phyloP scores from a whole-genome alignment of 2,888 invertebrate species.

The Pyrocoelia pectoralis region DNA sequence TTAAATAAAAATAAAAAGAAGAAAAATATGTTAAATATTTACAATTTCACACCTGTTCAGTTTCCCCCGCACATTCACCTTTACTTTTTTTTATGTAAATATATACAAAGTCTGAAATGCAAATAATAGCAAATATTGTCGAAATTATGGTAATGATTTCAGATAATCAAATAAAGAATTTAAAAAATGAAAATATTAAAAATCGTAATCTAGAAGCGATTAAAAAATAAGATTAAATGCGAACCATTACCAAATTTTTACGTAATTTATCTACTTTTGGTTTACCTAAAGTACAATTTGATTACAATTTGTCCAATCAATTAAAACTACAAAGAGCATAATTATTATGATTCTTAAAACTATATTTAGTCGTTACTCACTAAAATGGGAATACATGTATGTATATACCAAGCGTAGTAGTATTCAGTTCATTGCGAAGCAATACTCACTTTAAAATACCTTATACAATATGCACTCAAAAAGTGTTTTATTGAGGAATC shows the following conservation, averaged over 20 bases:
- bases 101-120: slow-evolving; percentile 33
- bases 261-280: slow-evolving; percentile 25
- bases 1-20: slow-evolving; percentile 32
- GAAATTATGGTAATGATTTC: slow-evolving; percentile 34
- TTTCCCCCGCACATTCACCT: slow-evolving; percentile 25
- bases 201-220: neutral
- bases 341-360: slow-evolving; percentile 48
- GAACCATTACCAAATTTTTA: slow-evolving; percentile 33
- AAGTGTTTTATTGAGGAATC: slow-evolving; percentile 35
- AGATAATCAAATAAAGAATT: slow-evolving; percentile 12
- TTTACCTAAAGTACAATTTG: slow-evolving; percentile 40
- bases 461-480: slow-evolving; percentile 32
- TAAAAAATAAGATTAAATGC: slow-evolving; percentile 20
- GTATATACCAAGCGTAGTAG: slow-evolving; percentile 55
- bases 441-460: slow-evolving; percentile 37
- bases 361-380: slow-evolving; percentile 46
- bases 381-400: slow-evolving; percentile 51
- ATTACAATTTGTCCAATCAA: slow-evolving; percentile 40
- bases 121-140: slow-evolving; percentile 30
- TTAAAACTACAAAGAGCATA: slow-evolving; percentile 49
- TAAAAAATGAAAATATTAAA: neutral
- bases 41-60: slow-evolving; percentile 34
- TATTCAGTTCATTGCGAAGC: slow-evolving; percentile 40
- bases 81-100: slow-evolving; percentile 26
- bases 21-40: slow-evolving; percentile 44